These are phyloP conservation scores for Calonectris borealis DNA, from an alignment of 2,113 vertebrate species.

Conservation along the genomic window DNA sequence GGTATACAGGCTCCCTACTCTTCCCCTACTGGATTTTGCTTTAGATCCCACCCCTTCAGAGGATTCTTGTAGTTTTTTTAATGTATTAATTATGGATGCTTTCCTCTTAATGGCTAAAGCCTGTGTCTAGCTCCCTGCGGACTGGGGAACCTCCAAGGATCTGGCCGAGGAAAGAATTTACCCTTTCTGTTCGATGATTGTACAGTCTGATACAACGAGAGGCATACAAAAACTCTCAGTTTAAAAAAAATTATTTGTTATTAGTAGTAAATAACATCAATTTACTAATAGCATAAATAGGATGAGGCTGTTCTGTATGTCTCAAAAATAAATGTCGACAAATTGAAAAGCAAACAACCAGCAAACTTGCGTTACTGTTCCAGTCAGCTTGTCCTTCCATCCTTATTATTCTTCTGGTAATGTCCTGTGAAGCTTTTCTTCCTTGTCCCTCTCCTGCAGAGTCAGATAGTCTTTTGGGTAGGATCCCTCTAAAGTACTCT, in stretches of 20 bases:
- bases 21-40: neutral
- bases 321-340: neutral
- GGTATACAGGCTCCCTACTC: neutral
- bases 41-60: neutral
- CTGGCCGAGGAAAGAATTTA: neutral
- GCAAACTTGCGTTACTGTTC: neutral
- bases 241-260: neutral
- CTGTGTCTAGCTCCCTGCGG: neutral
- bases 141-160: neutral
- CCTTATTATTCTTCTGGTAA: neutral
- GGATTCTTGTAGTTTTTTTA: neutral
- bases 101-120: neutral
- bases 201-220: neutral
- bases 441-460: neutral
- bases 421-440: neutral
- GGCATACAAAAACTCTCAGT: neutral
- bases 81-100: neutral
- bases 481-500: neutral
- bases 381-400: neutral
- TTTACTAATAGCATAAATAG: neutral
- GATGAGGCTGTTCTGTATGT: neutral
- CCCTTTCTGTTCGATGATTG: neutral
- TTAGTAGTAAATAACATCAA: neutral
- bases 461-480: neutral
- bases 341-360: neutral